phyloP scores from a whole-genome alignment of 2,888 invertebrate species.

The Brenthis hecate region DNA sequence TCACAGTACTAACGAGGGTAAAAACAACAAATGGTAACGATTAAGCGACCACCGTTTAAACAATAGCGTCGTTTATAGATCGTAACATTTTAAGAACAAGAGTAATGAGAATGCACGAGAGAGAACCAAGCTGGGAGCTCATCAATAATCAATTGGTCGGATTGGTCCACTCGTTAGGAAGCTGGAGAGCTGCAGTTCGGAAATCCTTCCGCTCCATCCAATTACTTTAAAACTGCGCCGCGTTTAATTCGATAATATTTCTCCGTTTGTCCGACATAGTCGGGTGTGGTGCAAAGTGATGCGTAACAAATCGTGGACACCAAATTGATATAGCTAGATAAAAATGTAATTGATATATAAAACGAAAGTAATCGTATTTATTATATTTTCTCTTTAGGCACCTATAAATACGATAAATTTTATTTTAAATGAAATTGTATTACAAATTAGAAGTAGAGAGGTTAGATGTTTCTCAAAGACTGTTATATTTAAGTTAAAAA shows the following conservation, averaged over 20 bases:
- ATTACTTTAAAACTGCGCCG: conserved; percentile 27
- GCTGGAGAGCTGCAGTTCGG: conserved; percentile 9
- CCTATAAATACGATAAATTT: too few relatives aligned
- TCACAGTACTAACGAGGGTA: not conserved
- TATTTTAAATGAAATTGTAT: too few relatives aligned
- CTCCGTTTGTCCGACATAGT: conserved; percentile 14
- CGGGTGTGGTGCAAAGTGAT: conserved; percentile 4
- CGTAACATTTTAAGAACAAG: conserved; percentile 22
- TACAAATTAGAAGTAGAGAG: too few relatives aligned
- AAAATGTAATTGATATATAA: too few relatives aligned
- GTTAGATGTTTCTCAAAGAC: too few relatives aligned
- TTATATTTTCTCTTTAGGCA: too few relatives aligned
- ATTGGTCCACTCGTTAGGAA: conserved; percentile 19
- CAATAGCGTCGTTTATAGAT: conserved; percentile 11
- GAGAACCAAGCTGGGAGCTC: conserved; percentile 7
- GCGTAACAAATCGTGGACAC: too few relatives aligned
- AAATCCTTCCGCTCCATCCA: conserved; percentile 25
- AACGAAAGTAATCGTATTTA: too few relatives aligned
- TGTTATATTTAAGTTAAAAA: too few relatives aligned
- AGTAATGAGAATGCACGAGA: conserved; percentile 23
- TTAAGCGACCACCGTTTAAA: not conserved
- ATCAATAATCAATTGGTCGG: conserved; percentile 26
- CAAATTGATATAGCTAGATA: too few relatives aligned
- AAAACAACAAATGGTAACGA: conserved; percentile 13
- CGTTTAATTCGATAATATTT: conserved; percentile 29